Conservation (phyloP, 1,140 invertebrate genomes). For the Teleopsis dalmanni region DNA sequence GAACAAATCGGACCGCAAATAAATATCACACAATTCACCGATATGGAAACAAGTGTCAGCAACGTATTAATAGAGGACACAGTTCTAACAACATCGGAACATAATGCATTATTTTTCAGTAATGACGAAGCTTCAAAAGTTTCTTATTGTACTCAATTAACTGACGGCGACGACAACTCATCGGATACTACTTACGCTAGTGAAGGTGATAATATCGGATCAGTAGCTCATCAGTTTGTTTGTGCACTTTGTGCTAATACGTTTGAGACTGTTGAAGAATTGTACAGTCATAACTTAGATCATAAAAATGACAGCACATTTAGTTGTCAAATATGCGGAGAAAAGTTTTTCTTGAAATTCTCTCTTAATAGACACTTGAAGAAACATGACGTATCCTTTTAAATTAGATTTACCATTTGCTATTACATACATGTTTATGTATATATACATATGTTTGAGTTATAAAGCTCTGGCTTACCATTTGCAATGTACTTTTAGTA, state of each 20-base stretch:
- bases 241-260: slow-evolving; percentile 17
- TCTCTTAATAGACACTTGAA: slow-evolving; percentile 31
- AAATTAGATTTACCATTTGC: too few relatives aligned
- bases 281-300: slow-evolving; percentile 10
- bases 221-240: slow-evolving; percentile 7
- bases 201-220: too few relatives aligned
- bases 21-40: background rate
- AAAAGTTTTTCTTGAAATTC: slow-evolving; percentile 26
- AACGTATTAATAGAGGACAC: background rate
- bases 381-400: too few relatives aligned
- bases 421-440: too few relatives aligned
- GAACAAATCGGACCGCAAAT: background rate
- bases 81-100: background rate
- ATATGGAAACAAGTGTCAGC: background rate
- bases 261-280: slow-evolving; percentile 3
- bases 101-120: background rate
- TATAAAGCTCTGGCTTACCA: too few relatives aligned
- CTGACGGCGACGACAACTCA: background rate
- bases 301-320: slow-evolving; percentile 8
- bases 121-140: background rate
- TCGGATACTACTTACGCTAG: background rate
- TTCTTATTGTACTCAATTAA: slow-evolving; percentile 1
- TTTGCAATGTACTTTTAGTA: too few relatives aligned
- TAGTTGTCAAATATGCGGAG: slow-evolving; percentile 24
- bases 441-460: too few relatives aligned